phyloP scores from a whole-genome alignment of 1,140 invertebrate species.

The Caenorhabditis brenneri region DNA sequence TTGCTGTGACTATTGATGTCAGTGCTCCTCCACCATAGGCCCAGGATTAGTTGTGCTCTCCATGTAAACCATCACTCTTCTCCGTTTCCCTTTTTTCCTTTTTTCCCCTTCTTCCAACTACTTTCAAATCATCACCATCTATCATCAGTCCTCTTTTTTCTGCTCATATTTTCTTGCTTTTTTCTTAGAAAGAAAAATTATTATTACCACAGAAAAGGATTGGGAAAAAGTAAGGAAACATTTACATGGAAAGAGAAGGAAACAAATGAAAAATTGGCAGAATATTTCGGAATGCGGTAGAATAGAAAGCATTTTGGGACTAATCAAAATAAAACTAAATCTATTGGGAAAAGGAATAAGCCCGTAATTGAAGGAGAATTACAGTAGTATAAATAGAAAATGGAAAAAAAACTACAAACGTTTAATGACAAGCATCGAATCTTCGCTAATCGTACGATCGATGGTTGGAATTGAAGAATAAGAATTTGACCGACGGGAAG shows the following conservation, averaged over 20 bases:
- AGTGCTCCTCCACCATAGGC: slow-evolving; percentile 1
- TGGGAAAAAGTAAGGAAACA: background rate
- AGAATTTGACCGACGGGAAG: slow-evolving; percentile 18
- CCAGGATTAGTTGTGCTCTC: slow-evolving; percentile 16
- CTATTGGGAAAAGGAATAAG: background rate
- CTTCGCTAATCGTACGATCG: slow-evolving; percentile 52
- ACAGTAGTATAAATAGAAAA: background rate
- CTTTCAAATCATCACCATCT: slow-evolving; percentile 38
- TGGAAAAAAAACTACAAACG: slow-evolving; percentile 13
- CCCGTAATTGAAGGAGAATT: background rate
- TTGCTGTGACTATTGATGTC: background rate
- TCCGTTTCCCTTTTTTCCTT: background rate
- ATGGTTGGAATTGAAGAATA: slow-evolving; percentile 52
- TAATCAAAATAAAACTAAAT: background rate
- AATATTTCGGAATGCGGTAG: background rate
- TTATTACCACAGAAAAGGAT: background rate
- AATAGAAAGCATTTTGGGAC: background rate
- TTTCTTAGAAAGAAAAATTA: background rate
- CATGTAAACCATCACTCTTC: slow-evolving; percentile 30
- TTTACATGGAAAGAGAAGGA: background rate
- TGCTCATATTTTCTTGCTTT: slow-evolving; percentile 13
- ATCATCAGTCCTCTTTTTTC: slow-evolving; percentile 31
- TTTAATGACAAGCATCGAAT: slow-evolving; percentile 41
- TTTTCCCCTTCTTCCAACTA: background rate
- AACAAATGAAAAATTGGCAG: background rate